Evolutionary conservation across 2,888 invertebrate genomes (phyloP).

Genomic region (Timandra comae): DNA sequence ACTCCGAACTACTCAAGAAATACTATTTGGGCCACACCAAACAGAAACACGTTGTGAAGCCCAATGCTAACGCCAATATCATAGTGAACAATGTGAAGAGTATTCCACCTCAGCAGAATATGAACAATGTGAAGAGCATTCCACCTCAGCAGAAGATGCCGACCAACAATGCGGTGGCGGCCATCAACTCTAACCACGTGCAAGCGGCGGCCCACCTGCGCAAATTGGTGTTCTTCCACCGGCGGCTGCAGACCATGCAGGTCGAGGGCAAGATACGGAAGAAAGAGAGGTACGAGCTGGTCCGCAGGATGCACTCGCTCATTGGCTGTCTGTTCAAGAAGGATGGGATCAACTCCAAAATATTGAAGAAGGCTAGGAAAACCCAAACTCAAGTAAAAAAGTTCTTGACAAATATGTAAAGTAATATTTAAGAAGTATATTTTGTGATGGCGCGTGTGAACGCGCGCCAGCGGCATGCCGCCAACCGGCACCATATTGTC

Average conservation of each 20-base stretch:
- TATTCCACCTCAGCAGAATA: slow-evolving; percentile 27
- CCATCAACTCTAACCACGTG: slow-evolving; percentile 4
- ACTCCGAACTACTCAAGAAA: slow-evolving; percentile 45
- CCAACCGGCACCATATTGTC: slow-evolving; percentile 27
- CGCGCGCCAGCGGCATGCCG: slow-evolving; percentile 24
- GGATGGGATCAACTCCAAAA: slow-evolving; percentile 35
- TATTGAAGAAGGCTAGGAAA: slow-evolving; percentile 45
- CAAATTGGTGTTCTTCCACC: slow-evolving; percentile 37
- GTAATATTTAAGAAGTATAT: slow-evolving; percentile 31
- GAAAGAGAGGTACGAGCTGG: slow-evolving; percentile 34
- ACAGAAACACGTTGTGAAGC: slow-evolving; percentile 30
- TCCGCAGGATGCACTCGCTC: slow-evolving; percentile 36
- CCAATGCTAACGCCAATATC: slow-evolving; percentile 28
- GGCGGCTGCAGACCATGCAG: slow-evolving; percentile 30
- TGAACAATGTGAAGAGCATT: slow-evolving; percentile 24
- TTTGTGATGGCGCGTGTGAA: slow-evolving; percentile 33
- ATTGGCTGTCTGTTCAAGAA: slow-evolving; percentile 35
- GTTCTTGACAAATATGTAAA: slow-evolving; percentile 57
- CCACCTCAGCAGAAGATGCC: slow-evolving; percentile 23
- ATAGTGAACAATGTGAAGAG: slow-evolving; percentile 25
- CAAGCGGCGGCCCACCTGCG: slow-evolving; percentile 20
- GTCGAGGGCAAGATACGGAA: slow-evolving; percentile 32
- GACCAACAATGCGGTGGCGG: slow-evolving; percentile 12
- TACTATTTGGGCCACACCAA: slow-evolving; percentile 36
- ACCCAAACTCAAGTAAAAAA: slow-evolving; percentile 43